Conservation (phyloP, 1,140 invertebrate species). For the Drosophila teissieri region DNA sequence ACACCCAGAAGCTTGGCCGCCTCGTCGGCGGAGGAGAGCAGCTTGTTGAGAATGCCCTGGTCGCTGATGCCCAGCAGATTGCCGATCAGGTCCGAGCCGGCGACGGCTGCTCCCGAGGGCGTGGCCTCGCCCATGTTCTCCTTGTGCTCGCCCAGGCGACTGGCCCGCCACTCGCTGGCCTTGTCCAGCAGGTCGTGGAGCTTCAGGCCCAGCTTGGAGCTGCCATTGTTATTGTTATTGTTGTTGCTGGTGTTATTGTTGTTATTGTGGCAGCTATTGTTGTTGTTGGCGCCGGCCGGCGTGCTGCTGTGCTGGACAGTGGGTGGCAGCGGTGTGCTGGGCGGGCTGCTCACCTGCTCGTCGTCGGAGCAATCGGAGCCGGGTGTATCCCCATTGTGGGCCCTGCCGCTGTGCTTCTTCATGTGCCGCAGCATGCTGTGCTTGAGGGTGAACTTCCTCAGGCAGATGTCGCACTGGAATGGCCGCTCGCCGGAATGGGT, state of each 20-base stretch:
- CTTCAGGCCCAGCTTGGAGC: slow-evolving; percentile 41
- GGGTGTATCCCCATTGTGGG: slow-evolving; percentile 69
- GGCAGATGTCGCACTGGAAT: slow-evolving; percentile 90
- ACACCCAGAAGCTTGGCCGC: slow-evolving; percentile 94
- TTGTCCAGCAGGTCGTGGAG: slow-evolving; percentile 77
- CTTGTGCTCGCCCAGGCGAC: slow-evolving; percentile 86
- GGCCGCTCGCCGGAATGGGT: slow-evolving; percentile 93
- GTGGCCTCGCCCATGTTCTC: slow-evolving; percentile 83
- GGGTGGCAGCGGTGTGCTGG: slow-evolving; percentile 23
- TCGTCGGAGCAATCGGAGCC: slow-evolving; percentile 85
- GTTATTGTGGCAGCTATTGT: slow-evolving; percentile 55
- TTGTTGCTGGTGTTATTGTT: slow-evolving; percentile 33
- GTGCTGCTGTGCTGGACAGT: neutral
- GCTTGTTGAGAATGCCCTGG: slow-evolving; percentile 93
- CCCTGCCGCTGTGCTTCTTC: slow-evolving; percentile 90
- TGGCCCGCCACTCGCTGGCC: slow-evolving; percentile 71
- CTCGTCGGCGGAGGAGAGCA: slow-evolving; percentile 93
- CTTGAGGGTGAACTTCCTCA: slow-evolving; percentile 94
- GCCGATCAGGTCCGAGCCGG: slow-evolving; percentile 91
- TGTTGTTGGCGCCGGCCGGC: slow-evolving; percentile 37
- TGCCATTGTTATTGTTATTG: slow-evolving; percentile 26
- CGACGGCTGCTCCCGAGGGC: slow-evolving; percentile 84
- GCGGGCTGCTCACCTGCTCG: slow-evolving; percentile 70
- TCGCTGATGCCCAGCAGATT: slow-evolving; percentile 95
- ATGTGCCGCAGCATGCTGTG: slow-evolving; percentile 96